Percentiles rank a stretch among this genome's conserved stretches.
phyloP scores from a whole-genome alignment of 2,113 vertebrate genomes.

The Takifugu bimaculatus region DNA sequence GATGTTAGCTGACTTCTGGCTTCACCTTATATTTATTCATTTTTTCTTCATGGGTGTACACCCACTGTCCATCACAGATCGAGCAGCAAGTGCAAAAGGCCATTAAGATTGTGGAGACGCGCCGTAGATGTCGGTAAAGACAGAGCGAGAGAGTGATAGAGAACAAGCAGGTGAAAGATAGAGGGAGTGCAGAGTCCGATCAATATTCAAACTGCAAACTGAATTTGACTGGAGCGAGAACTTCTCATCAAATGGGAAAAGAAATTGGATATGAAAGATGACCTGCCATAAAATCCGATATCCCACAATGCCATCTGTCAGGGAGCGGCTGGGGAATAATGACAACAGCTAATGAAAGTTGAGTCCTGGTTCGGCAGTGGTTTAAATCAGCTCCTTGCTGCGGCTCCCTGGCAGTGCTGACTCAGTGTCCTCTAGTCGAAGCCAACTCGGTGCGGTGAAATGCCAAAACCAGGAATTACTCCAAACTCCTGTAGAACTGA shows the following conservation, averaged over 20 bases:
- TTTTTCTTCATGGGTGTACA: conserved; percentile 14
- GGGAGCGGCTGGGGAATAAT: conserved; percentile 68
- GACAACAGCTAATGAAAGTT: conserved; percentile 76
- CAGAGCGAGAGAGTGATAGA: conserved; percentile 17
- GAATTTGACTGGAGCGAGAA: conserved; percentile 76
- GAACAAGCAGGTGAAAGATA: conserved; percentile 1
- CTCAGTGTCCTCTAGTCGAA: conserved; percentile 50
- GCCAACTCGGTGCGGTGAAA: conserved; percentile 35
- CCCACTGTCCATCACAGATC: conserved; percentile 44
- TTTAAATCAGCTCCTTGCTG: conserved; percentile 67
- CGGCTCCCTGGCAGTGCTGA: conserved; percentile 57
- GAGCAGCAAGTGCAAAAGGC: conserved; percentile 51
- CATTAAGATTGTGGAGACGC: conserved; percentile 57
- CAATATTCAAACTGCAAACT: conserved; percentile 79
- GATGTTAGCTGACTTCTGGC: conserved; percentile 32
- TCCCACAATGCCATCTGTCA: conserved; percentile 78
- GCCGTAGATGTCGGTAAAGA: conserved; percentile 37
- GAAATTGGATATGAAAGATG: conserved; percentile 80
- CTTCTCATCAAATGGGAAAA: conserved; percentile 75
- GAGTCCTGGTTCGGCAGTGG: conserved; percentile 63
- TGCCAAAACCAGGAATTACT: conserved; percentile 21
- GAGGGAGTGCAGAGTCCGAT: conserved; percentile 51
- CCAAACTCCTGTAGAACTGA: conserved; percentile 15
- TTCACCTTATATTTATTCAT: conserved; percentile 50
- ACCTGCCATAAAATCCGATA: conserved; percentile 77